Evolutionary conservation across 2,113 vertebrate genomes (phyloP).

Genomic region (Carassius gibelio): DNA sequence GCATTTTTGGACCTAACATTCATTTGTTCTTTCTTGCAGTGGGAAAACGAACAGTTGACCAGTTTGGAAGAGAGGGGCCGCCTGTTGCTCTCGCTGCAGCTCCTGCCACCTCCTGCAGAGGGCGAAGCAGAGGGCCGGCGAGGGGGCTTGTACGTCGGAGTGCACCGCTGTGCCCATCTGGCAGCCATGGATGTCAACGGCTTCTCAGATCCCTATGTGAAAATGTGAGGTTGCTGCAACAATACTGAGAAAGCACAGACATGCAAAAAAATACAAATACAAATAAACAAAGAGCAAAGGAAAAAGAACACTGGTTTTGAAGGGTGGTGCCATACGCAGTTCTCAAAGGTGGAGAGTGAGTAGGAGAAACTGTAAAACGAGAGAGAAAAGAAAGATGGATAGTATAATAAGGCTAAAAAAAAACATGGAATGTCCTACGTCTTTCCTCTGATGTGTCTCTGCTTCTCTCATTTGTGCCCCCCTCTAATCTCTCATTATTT

Average conservation of each 20-base stretch:
- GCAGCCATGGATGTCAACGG: constrained; percentile 89
- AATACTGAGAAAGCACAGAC: not conserved
- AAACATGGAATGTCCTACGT: not conserved
- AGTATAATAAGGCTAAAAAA: not conserved
- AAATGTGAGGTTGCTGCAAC: constrained; percentile 76
- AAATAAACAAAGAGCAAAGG: not conserved
- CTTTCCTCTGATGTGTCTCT: constrained; percentile 14
- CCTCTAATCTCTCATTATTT: constrained; percentile 40
- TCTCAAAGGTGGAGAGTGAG: not conserved
- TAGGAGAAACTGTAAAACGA: not conserved
- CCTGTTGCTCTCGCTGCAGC: constrained; percentile 81
- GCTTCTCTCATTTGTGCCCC: constrained; percentile 23
- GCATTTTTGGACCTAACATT: not conserved
- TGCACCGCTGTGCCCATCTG: constrained; percentile 83
- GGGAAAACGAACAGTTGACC: constrained; percentile 81
- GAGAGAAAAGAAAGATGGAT: not conserved
- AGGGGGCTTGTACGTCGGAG: constrained; percentile 80
- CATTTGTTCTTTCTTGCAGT: constrained; percentile 63
- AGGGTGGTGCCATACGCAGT: not conserved
- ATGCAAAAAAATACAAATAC: not conserved
- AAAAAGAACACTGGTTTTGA: not conserved
- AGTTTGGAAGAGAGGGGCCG: constrained; percentile 84
- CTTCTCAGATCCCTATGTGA: constrained; percentile 88
- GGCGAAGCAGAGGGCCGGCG: constrained; percentile 35
- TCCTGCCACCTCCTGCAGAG: constrained; percentile 62